Evolutionary conservation across 2,797 vertebrate genomes (phyloP).

Genomic region (Sparidentex hasta): DNA sequence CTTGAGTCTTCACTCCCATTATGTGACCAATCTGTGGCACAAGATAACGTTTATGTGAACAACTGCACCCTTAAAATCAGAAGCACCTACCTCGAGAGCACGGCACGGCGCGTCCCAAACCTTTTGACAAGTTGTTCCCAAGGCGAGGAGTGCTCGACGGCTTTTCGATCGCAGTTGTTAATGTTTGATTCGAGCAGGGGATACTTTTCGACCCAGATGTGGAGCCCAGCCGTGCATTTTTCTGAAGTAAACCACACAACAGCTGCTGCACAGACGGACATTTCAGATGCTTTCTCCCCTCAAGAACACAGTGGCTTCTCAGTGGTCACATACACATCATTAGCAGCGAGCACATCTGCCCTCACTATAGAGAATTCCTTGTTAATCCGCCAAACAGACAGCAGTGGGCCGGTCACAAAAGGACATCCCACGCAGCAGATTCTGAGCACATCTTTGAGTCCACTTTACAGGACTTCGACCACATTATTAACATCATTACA

Average conservation of each 20-base stretch:
- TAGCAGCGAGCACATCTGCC: background rate
- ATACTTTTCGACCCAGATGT: background rate
- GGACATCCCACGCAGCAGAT: constrained; percentile 18
- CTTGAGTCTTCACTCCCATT: constrained; percentile 35
- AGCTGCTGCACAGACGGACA: constrained; percentile 1
- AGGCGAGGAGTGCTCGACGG: background rate
- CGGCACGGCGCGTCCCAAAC: background rate
- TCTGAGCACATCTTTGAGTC: constrained; percentile 26
- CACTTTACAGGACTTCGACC: constrained; percentile 10
- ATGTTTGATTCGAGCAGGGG: background rate
- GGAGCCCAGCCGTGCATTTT: background rate
- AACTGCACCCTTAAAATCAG: background rate
- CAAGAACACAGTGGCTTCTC: background rate
- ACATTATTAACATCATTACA: constrained; percentile 13
- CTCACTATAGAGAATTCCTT: constrained; percentile 18
- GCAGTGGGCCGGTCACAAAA: background rate
- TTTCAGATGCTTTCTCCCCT: constrained; percentile 9
- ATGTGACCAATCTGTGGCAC: constrained; percentile 6
- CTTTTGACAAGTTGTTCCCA: constrained; percentile 8
- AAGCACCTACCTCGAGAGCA: background rate
- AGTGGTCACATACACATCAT: constrained; percentile 11
- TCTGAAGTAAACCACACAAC: background rate
- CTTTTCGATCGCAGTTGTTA: background rate
- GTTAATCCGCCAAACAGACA: constrained; percentile 27
- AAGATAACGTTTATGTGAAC: background rate